Base-by-base conservation (phyloP, 2,888 invertebrate species). In the Ochlodes sylvanus region DNA sequence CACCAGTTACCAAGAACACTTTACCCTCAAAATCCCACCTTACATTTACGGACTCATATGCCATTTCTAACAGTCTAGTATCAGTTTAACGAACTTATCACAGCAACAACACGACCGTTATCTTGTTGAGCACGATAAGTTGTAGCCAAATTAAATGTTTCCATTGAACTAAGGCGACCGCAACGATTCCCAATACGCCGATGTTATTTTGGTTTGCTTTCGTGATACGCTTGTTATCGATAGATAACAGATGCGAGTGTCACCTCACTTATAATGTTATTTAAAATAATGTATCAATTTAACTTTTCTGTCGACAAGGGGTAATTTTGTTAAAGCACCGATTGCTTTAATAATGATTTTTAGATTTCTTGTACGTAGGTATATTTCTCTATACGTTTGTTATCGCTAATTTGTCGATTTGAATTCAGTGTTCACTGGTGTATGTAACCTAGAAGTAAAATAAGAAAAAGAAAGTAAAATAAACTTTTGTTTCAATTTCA, bases 1-100 rank as follows among this genome's bases (percentile, higher is more conserved):
- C 92, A 0, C 92, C 92, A 0, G 90, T 90, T 71, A 92, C 90
- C 64, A 92, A 74, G 73, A 87, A 81, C 76, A 92, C 89, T 83
- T 90, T 91, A 19, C 86, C 84, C 17, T 87, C 80, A 54, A 87
- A 73, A 80, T 76, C 69, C 72, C 73, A 76, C 42, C 27, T 52
- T 19, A 42, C 42, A 55, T 44, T 52, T 7, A 52, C 19, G 21
- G 44, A 38, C 10, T 56, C 38, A 12, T 21, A 17, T 12, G 44
- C 61, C 67, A 68, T 67, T 41, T 44, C 44, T 60, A 32, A n/a
- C 32, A 61, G 42, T 38, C 55, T 14, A 2, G 12, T 38, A 38
- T 38, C 12, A 38, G 38, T 38, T 38, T 38, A 38, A 9, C 12
- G 1, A 38, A 38, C 34, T 52, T 55, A 54, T 32, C 55, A 34